A percentile compares a stretch with the other conserved stretches of the same genome.
Evolutionary conservation across 2,888 invertebrate species (phyloP).

Genomic region (Orchesella flavescens): DNA sequence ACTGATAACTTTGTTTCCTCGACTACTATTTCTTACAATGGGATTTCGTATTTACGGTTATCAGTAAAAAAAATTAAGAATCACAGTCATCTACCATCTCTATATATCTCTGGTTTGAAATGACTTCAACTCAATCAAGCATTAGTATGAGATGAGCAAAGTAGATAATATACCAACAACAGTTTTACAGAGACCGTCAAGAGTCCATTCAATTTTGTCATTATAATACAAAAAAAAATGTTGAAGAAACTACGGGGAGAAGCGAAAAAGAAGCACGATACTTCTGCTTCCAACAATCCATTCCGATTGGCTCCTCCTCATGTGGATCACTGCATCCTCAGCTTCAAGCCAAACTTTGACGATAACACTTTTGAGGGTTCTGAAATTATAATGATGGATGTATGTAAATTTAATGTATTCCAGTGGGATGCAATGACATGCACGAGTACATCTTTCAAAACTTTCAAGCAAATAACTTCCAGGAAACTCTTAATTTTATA

Average conservation of each 20-base stretch:
- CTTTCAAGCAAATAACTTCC: neutral
- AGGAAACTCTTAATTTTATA: neutral
- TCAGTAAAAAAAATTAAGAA: too few relatives aligned
- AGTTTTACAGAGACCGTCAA: too few relatives aligned
- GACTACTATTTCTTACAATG: too few relatives aligned
- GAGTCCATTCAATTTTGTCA: too few relatives aligned
- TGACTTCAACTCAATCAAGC: too few relatives aligned
- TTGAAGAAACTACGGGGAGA: constrained; percentile 22
- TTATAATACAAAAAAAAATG: neutral
- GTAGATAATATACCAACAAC: too few relatives aligned
- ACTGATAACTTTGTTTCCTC: too few relatives aligned
- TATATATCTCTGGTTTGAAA: too few relatives aligned
- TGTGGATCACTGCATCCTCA: constrained; percentile 80
- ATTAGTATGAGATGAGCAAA: neutral
- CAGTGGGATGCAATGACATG: too few relatives aligned
- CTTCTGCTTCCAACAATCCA: neutral
- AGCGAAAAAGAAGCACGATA: constrained; percentile 31
- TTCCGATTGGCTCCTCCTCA: constrained; percentile 27
- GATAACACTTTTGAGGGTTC: constrained; percentile 89
- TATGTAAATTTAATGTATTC: constrained; percentile 7
- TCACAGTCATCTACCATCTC: too few relatives aligned
- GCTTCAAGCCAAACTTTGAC: constrained; percentile 87
- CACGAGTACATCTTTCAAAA: too few relatives aligned
- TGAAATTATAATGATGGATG: constrained; percentile 76
- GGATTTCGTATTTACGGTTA: too few relatives aligned